phyloP scores from a whole-genome alignment of 2,113 vertebrate species.

The Poeciliopsis prolifica region DNA sequence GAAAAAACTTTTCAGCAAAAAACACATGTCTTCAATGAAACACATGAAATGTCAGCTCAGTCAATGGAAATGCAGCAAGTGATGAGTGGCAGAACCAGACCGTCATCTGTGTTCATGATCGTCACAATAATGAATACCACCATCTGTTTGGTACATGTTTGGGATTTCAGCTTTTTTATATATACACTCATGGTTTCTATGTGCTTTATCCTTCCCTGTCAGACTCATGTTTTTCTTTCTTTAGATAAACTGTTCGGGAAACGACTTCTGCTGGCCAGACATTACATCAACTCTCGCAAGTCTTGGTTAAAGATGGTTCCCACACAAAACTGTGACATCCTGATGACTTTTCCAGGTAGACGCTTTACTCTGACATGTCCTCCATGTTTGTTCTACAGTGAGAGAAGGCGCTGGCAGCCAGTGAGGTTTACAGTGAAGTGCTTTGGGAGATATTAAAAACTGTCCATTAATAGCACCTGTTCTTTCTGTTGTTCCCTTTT shows the following conservation, averaged over 20 bases:
- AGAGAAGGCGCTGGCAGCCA: constrained; percentile 8
- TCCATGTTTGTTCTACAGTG: background rate
- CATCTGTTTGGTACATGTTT: constrained; percentile 12
- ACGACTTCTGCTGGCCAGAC: constrained; percentile 89
- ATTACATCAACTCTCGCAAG: constrained; percentile 95
- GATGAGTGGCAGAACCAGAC: constrained; percentile 18
- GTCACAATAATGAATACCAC: constrained; percentile 32
- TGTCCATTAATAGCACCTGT: constrained; percentile 18
- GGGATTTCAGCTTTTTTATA: too few relatives aligned
- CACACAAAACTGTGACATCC: constrained; percentile 95
- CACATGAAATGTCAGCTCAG: too few relatives aligned
- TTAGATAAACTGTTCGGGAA: constrained; percentile 96
- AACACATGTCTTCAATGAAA: too few relatives aligned
- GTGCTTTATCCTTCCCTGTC: constrained; percentile 18
- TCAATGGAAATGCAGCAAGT: background rate
- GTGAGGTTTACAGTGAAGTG: constrained; percentile 1
- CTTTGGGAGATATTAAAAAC: constrained; percentile 21
- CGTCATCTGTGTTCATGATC: constrained; percentile 31
- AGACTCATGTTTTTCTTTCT: background rate
- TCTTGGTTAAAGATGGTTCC: constrained; percentile 98
- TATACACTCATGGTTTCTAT: background rate
- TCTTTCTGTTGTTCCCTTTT: background rate
- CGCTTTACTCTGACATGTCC: background rate
- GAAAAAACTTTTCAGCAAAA: too few relatives aligned
- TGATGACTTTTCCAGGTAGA: constrained; percentile 94